Conservation (phyloP, 2,113 vertebrate species). For the Rhombomys opimus region DNA sequence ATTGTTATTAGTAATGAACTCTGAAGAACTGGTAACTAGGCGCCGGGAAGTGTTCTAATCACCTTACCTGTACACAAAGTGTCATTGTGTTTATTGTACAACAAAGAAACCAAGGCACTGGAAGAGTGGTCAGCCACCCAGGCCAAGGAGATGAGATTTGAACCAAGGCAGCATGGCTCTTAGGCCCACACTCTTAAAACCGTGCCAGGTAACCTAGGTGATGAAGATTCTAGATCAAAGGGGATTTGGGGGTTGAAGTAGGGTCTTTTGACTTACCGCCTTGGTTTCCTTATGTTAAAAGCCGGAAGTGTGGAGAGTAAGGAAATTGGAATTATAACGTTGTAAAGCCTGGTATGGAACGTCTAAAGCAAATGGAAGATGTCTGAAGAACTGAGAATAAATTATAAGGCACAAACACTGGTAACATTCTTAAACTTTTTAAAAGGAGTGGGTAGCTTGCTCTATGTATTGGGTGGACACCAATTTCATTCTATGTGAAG, state of each 20-base stretch:
- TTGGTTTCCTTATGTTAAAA: neutral
- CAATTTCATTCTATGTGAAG: neutral
- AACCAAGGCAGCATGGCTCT: neutral
- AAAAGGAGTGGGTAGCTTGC: neutral
- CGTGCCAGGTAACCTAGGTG: too few species aligned
- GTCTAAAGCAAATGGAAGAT: neutral
- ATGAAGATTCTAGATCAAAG: neutral
- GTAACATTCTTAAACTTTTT: neutral
- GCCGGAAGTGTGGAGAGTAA: neutral
- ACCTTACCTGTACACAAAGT: neutral
- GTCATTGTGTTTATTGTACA: neutral
- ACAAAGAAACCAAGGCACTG: neutral
- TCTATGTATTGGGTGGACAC: neutral
- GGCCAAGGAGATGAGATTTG: neutral
- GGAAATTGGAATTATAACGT: neutral
- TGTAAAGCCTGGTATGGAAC: neutral
- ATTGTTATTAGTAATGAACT: constrained; percentile 5
- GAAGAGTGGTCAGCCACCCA: neutral
- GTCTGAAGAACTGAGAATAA: neutral
- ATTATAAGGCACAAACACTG: neutral
- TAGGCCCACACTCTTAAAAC: neutral
- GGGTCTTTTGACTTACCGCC: neutral
- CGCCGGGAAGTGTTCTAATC: neutral
- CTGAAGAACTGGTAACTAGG: neutral
- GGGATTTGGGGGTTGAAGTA: neutral